Conservation (phyloP, 2,797 vertebrate genomes). For the Danionella dracula region DNA sequence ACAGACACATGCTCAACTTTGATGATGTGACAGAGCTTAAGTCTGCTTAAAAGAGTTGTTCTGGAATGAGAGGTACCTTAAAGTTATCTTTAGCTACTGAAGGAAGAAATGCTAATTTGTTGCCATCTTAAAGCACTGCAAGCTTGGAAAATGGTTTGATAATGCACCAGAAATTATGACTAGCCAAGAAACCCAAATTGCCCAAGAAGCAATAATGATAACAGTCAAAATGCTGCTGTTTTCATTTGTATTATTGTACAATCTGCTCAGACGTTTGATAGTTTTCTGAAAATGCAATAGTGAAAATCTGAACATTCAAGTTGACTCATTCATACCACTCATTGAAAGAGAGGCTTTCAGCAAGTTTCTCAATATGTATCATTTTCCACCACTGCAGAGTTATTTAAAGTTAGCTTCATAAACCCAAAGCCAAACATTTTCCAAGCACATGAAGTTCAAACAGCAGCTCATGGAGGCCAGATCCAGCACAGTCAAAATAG, state of each 20-base stretch:
- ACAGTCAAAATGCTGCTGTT: too few relatives aligned
- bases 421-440: slow-evolving; percentile 55
- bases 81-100: slow-evolving; percentile 44
- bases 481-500: slow-evolving; percentile 61
- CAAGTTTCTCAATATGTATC: not conserved
- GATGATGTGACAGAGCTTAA: slow-evolving; percentile 57
- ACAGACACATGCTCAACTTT: slow-evolving; percentile 57
- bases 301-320: too few relatives aligned
- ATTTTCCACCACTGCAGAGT: slow-evolving; percentile 26
- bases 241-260: too few relatives aligned
- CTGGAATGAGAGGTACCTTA: slow-evolving; percentile 37
- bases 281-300: too few relatives aligned
- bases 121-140: too few relatives aligned
- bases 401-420: slow-evolving; percentile 42
- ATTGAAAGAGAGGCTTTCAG: not conserved
- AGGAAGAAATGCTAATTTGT: slow-evolving; percentile 34
- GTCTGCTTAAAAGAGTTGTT: slow-evolving; percentile 48
- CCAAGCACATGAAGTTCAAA: slow-evolving; percentile 53
- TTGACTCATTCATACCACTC: not conserved
- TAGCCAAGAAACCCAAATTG: too few relatives aligned
- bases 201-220: too few relatives aligned
- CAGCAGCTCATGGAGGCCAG: slow-evolving; percentile 51
- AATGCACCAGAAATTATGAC: too few relatives aligned
- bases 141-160: too few relatives aligned
- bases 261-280: too few relatives aligned